Evolutionary conservation across 2,888 invertebrate genomes (phyloP).

Genomic region (Digitonthophagus gazella): DNA sequence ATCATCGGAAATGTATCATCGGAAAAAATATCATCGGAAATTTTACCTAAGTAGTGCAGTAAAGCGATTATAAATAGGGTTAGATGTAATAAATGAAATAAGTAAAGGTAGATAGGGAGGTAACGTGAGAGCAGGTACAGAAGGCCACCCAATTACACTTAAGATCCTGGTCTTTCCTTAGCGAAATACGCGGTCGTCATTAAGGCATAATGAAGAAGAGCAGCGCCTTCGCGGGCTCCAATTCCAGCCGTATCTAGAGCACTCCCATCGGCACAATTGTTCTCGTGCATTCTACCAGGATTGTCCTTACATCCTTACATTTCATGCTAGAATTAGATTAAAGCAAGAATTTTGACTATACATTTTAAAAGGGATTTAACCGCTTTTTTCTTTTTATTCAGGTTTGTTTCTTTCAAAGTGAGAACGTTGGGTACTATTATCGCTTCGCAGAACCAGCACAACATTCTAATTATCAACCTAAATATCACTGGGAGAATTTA

Average conservation of each 20-base stretch:
- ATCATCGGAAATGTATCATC: too few species aligned
- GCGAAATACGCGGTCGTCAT: not conserved
- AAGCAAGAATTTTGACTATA: not conserved
- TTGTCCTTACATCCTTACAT: not conserved
- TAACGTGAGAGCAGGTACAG: not conserved
- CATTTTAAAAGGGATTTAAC: too few species aligned
- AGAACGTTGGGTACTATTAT: constrained; percentile 61
- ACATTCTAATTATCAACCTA: constrained; percentile 56
- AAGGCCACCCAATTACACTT: not conserved
- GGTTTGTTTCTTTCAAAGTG: constrained; percentile 48
- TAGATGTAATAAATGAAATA: too few species aligned
- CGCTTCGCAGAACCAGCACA: constrained; percentile 60
- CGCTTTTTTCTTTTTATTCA: constrained; percentile 28
- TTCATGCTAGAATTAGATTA: not conserved
- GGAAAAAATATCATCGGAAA: too few species aligned
- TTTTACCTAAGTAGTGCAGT: too few species aligned
- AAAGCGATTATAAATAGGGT: too few species aligned
- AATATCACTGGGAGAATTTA: constrained; percentile 62
- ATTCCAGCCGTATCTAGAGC: not conserved
- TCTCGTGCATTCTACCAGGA: not conserved
- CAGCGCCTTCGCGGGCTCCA: not conserved
- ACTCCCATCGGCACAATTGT: not conserved
- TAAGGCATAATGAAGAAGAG: not conserved
- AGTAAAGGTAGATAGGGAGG: too few species aligned
- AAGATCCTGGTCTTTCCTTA: too few species aligned